phyloP scores from a whole-genome alignment of 2,113 vertebrate genomes.

The Limanda limanda region DNA sequence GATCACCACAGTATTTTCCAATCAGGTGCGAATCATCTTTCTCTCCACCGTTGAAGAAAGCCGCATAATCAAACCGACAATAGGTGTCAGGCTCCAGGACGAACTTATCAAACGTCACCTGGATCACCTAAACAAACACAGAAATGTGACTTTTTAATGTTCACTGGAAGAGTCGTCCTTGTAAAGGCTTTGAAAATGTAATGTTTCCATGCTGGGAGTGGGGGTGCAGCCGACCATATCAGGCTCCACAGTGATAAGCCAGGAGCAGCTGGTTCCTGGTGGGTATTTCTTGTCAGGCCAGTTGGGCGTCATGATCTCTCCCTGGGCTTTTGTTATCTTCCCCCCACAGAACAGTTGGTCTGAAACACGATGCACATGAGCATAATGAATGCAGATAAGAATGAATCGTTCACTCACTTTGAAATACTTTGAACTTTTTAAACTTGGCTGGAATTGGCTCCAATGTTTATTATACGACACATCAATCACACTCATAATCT shows the following conservation, averaged over 20 bases:
- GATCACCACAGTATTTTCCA: constrained; percentile 89
- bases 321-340: constrained; percentile 84
- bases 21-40: constrained; percentile 85
- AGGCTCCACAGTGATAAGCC: constrained; percentile 88
- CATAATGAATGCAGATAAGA: constrained; percentile 13
- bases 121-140: constrained; percentile 80
- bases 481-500: background rate
- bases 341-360: constrained; percentile 83
- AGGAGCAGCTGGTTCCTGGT: constrained; percentile 89
- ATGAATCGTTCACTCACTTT: background rate
- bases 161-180: background rate
- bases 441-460: too few species aligned
- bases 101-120: constrained; percentile 90
- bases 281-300: constrained; percentile 92
- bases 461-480: too few species aligned
- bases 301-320: constrained; percentile 88
- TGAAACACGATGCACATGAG: constrained; percentile 52
- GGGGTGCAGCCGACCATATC: constrained; percentile 78
- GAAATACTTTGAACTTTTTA: background rate
- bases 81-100: constrained; percentile 87
- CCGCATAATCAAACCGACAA: constrained; percentile 92
- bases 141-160: background rate
- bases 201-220: background rate
- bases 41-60: constrained; percentile 87
- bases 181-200: background rate